Evolutionary conservation across 2,797 vertebrate genomes (phyloP).

Genomic region (Pangasius mekongensis): DNA sequence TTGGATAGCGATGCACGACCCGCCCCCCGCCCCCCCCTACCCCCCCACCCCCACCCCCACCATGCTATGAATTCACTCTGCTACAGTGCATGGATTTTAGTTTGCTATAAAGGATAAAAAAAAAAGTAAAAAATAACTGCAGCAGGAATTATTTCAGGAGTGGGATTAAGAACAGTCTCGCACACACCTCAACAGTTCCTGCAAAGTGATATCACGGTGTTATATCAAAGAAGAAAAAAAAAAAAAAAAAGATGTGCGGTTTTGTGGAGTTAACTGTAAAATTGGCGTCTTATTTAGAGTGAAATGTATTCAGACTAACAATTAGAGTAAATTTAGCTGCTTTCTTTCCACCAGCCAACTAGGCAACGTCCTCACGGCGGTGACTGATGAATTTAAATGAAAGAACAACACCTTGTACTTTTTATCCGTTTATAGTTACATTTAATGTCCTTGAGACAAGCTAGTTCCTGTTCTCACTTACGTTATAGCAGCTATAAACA

Average conservation of each 20-base stretch:
- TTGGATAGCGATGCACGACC: neutral
- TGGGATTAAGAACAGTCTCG: neutral
- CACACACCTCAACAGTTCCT: too few relatives aligned
- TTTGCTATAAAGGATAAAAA: neutral
- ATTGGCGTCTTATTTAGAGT: neutral
- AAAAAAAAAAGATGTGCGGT: neutral
- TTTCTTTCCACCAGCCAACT: neutral
- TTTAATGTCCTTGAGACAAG: neutral
- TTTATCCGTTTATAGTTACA: neutral
- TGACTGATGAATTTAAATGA: neutral
- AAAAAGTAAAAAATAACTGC: neutral
- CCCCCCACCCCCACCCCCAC: too few relatives aligned
- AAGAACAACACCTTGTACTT: neutral
- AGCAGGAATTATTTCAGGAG: neutral
- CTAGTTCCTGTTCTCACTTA: neutral
- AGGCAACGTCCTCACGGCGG: too few relatives aligned
- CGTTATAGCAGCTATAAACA: neutral
- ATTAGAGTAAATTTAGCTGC: neutral
- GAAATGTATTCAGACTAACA: neutral
- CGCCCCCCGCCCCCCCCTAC: too few relatives aligned
- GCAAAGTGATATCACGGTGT: neutral
- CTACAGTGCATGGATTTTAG: neutral
- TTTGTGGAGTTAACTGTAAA: neutral
- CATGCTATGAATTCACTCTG: neutral
- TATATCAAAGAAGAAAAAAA: neutral